phyloP scores from a whole-genome alignment of 2,113 vertebrate genomes.

The Ageneiosus marmoratus region DNA sequence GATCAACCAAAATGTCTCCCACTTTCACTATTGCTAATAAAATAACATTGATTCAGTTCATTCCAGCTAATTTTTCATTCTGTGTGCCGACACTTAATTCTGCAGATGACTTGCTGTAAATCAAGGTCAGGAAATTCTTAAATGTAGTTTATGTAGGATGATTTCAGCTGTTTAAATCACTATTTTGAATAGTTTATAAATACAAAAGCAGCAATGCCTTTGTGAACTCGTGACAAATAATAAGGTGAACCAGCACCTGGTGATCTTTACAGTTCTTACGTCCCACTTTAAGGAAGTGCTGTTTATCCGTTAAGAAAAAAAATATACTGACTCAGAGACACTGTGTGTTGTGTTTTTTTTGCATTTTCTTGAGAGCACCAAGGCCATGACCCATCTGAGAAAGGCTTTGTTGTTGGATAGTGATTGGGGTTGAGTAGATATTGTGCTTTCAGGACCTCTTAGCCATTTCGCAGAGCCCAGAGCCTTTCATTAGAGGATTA shows the following conservation, averaged over 20 bases:
- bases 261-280: background rate
- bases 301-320: background rate
- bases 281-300: background rate
- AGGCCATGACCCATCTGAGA: background rate
- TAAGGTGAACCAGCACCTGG: background rate
- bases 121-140: background rate
- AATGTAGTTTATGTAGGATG: background rate
- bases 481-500: conserved; percentile 48
- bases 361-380: background rate
- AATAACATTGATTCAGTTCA: background rate
- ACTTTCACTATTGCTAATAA: background rate
- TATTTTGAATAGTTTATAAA: background rate
- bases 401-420: conserved; percentile 21
- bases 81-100: background rate
- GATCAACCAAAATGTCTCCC: background rate
- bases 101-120: background rate
- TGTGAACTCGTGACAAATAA: background rate
- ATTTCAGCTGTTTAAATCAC: background rate
- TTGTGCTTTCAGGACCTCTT: conserved; percentile 38
- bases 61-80: background rate
- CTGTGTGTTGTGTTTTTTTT: background rate
- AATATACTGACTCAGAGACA: background rate
- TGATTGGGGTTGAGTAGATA: conserved; percentile 32
- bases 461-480: conserved; percentile 10
- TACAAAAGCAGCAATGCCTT: background rate